Evolutionary conservation across 1,140 invertebrate genomes (phyloP).

Genomic region (Lordiphosa collinella): DNA sequence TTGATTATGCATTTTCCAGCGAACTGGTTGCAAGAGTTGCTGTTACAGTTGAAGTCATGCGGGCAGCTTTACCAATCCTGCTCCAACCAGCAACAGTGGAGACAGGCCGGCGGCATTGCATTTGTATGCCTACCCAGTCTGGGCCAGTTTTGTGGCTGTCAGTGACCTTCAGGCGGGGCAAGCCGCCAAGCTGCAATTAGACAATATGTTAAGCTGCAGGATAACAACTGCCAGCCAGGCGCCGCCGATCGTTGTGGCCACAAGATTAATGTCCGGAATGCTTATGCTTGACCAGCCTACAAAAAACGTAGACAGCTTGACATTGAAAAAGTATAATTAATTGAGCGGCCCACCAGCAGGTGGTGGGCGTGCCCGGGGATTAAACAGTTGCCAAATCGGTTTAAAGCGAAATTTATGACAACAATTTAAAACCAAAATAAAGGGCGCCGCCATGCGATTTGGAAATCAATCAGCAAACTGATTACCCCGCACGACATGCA

Average conservation of each 20-base stretch:
- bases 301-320: constrained; percentile 51
- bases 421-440: constrained; percentile 13
- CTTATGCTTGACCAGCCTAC: constrained; percentile 8
- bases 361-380: constrained; percentile 40
- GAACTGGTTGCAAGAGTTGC: constrained; percentile 55
- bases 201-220: constrained; percentile 54
- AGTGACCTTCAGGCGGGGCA: constrained; percentile 61
- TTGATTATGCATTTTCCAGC: constrained; percentile 75
- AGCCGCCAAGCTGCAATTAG: constrained; percentile 56
- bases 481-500: neutral
- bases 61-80: constrained; percentile 36
- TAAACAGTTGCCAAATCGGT: constrained; percentile 29
- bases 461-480: constrained; percentile 47
- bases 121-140: constrained; percentile 23
- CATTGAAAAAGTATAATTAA: constrained; percentile 74
- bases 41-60: constrained; percentile 32
- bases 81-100: too few species aligned
- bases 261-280: constrained; percentile 40
- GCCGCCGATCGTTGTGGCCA: constrained; percentile 5
- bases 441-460: constrained; percentile 35
- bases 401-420: constrained; percentile 49
- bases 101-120: constrained; percentile 66
- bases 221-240: constrained; percentile 38
- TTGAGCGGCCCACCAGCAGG: constrained; percentile 49
- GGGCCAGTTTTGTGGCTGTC: constrained; percentile 36